A percentile compares a stretch with the other conserved stretches of the same genome.
phyloP scores from a whole-genome alignment of 2,797 vertebrate genomes.

The Parotocinclus haroldoi region DNA sequence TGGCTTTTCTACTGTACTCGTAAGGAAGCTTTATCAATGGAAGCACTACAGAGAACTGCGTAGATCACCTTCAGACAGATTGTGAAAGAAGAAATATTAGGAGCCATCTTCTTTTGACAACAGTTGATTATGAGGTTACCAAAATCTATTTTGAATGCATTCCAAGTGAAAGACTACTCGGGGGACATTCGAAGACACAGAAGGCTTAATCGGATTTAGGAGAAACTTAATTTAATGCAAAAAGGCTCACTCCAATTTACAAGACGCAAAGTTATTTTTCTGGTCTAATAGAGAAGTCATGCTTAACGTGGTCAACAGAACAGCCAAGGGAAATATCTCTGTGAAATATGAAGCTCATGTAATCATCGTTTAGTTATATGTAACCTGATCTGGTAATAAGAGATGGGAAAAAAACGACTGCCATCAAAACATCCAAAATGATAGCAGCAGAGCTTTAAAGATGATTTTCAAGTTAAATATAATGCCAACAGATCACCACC shows the following conservation, averaged over 20 bases:
- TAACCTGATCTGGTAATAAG: conserved; percentile 35
- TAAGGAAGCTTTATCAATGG: not conserved
- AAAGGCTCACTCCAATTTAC: conserved; percentile 32
- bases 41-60: conserved; percentile 3
- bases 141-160: conserved; percentile 25
- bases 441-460: too few species aligned
- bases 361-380: conserved; percentile 16
- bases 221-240: conserved; percentile 36
- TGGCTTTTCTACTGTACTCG: not conserved
- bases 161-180: conserved; percentile 9
- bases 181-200: conserved; percentile 10
- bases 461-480: too few species aligned
- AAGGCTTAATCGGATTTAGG: conserved; percentile 35
- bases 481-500: not conserved
- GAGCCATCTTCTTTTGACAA: not conserved
- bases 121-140: conserved; percentile 21
- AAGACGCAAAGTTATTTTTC: conserved; percentile 30
- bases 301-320: conserved; percentile 23
- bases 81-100: conserved; percentile 6
- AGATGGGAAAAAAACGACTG: conserved; percentile 27
- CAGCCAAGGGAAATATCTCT: conserved; percentile 36
- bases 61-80: not conserved
- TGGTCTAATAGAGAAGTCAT: conserved; percentile 18
- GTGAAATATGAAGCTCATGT: conserved; percentile 35
- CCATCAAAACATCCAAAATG: conserved; percentile 10